Evolutionary conservation across 2,113 vertebrate species (phyloP), one percentile per base, ranked within the genome.

Genomic region (Corythoichthys intestinalis): DNA sequence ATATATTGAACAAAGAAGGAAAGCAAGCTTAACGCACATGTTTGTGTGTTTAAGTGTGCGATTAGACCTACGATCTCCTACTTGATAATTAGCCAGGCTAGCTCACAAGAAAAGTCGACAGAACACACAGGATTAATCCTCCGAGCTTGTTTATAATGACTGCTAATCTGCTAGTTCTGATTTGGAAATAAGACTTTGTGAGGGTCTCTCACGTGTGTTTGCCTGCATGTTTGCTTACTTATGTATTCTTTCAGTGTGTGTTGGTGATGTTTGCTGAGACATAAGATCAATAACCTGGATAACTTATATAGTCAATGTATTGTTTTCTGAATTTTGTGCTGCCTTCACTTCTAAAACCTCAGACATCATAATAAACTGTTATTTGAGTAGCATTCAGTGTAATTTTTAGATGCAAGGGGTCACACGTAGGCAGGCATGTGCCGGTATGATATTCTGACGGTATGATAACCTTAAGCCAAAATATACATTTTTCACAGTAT

Each of bases 231-330:
- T 35, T 17, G 67, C 44, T 35, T n/a, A 70, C 74, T 77, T 90
- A 81, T 88, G 86, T 88, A 59, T 65, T 73, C 77, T 85, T 79
- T 71, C 66, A 72, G 58, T 57, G 71, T 82, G 81, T 89, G 82
- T 84, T 89, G 86, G 91, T 87, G 82, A 85, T 92, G 85, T 93
- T 94, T 92, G 92, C 75, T 85, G 84, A 79, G 83, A 90, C 87
- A 92, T 79, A 88, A 92, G 80, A 83, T 92, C 86, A 86, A 87
- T 86, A 89, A 80, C 86, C 91, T 90, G 84, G 83, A 85, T 76
- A 67, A 73, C 78, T 77, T 76, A 76, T 74, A 76, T 73, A 78
- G 61, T 67, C 74, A 69, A 66, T 65, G 83, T 76, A 77, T 69
- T 83, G 85, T 87, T 81, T 84, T 71, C 48, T 15, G 13, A 50